phyloP scores from a whole-genome alignment of 2,113 vertebrate species.

The Chelonoidis abingdonii region DNA sequence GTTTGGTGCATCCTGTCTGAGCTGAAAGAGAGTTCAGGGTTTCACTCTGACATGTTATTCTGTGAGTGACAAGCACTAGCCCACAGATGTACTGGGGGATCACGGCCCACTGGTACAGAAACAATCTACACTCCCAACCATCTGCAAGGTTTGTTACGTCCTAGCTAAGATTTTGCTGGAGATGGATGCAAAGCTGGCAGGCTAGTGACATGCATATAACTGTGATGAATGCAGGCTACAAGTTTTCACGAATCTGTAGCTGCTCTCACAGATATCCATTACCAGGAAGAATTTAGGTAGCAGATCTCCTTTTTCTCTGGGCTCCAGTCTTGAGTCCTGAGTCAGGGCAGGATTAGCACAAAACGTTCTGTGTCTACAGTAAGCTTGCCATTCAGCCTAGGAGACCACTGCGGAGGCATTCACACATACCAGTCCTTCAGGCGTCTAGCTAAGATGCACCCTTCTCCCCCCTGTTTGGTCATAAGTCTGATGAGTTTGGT shows the following conservation, averaged over 20 bases:
- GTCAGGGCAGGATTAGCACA: not conserved
- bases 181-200: slow-evolving; percentile 23
- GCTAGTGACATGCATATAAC: slow-evolving; percentile 36
- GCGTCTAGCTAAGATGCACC: not conserved
- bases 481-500: not conserved
- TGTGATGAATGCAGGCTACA: slow-evolving; percentile 37
- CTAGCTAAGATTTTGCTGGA: slow-evolving; percentile 20
- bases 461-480: not conserved
- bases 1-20: not conserved
- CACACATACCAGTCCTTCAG: not conserved
- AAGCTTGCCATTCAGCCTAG: not conserved
- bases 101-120: not conserved
- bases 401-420: not conserved
- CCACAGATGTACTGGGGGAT: not conserved
- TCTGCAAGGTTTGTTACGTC: not conserved
- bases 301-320: not conserved
- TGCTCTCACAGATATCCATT: slow-evolving; percentile 62
- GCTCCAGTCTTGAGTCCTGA: slow-evolving; percentile 20
- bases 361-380: not conserved
- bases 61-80: not conserved
- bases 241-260: slow-evolving; percentile 50
- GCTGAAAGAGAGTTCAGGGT: not conserved
- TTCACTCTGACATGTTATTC: slow-evolving; percentile 7
- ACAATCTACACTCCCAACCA: not conserved
- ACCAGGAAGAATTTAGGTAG: slow-evolving; percentile 43